Base-by-base conservation (phyloP, 1,140 invertebrate species). In the Calosoma granatense region DNA sequence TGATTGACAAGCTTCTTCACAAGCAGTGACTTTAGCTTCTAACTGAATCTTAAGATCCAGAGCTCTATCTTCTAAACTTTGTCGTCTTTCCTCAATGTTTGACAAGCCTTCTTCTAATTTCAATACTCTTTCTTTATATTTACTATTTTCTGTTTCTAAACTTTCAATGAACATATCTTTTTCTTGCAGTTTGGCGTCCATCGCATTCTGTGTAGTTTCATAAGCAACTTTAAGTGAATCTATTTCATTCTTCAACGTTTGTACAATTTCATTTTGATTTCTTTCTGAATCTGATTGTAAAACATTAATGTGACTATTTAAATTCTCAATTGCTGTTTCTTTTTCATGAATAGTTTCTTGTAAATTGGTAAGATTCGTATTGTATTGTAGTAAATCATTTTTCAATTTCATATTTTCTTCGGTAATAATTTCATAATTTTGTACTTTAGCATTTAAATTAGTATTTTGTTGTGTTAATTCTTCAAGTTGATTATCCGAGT, bases 101-200 rank as follows among this genome's bases (percentile, higher is more conserved):
- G 75, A 75, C 14, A 80, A 65, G 55, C 73, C 75, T 67, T 84
- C 79, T 68, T 85, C 79, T 1, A 85, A 71, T 4, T 74, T 73
- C n/a, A 68, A 69, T 53, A 80, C 76, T 61, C 76, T 76, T 2
- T 76, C 76, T 60, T 81, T 83, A 22, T 81, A 81, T 56, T 81
- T 81, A 0, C 67, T 68, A n/a, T 85, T 71, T 61, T 88, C 84
- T 15, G 75, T 71, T 62, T 88, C 82, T 43, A 88, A 72, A 53
- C 78, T 82, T 67, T 88, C 85, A 43, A 87, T 82, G 60, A 84
- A 83, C 9, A 83, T 75, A 62, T 87, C 83, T 53, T 83, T 70
- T 68, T 88, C 84, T 65, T 86, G 81, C 19, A 88, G 65, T 70
- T 87, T 88, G 2, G 80, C 12, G 47, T 57, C 58, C 22, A 62